These are phyloP conservation scores for Cyprinodon variegatus DNA, from an alignment of 2,113 vertebrate genomes.

Conservation along the genomic window DNA sequence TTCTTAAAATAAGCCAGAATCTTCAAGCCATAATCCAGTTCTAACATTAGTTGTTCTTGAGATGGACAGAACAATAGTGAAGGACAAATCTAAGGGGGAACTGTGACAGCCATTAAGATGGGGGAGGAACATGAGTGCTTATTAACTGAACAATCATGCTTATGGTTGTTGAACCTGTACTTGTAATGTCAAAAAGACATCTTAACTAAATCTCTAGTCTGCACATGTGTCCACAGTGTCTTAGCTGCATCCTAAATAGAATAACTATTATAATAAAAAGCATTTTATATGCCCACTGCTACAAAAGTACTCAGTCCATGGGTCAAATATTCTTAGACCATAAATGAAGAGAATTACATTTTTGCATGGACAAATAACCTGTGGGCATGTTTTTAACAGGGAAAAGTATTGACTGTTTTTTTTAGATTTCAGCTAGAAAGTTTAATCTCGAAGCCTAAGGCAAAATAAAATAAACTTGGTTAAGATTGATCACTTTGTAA, in stretches of 20 bases:
- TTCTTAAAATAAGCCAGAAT: not conserved
- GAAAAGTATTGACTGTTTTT: not conserved
- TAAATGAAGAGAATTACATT: not conserved
- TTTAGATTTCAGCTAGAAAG: not conserved
- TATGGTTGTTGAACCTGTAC: slow-evolving; percentile 13
- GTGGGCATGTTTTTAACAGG: not conserved
- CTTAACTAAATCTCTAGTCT: not conserved
- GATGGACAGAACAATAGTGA: not conserved
- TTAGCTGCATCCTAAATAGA: not conserved
- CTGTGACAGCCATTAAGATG: not conserved
- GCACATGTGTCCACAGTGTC: not conserved
- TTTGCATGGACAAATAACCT: not conserved
- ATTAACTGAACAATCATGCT: slow-evolving; percentile 27
- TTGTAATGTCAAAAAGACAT: not conserved
- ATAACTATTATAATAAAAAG: too few species aligned
- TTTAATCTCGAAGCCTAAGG: not conserved
- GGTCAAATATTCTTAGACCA: not conserved
- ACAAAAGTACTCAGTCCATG: not conserved
- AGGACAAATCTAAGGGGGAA: not conserved
- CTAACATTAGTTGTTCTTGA: not conserved
- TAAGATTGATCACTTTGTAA: not conserved
- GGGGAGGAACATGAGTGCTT: not conserved
- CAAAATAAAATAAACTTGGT: not conserved
- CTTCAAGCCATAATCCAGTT: not conserved
- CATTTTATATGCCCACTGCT: not conserved